A percentile compares a stretch with the other conserved stretches of the same genome.
phyloP scores from a whole-genome alignment of 1,140 invertebrate species.

The Dysdera silvatica region DNA sequence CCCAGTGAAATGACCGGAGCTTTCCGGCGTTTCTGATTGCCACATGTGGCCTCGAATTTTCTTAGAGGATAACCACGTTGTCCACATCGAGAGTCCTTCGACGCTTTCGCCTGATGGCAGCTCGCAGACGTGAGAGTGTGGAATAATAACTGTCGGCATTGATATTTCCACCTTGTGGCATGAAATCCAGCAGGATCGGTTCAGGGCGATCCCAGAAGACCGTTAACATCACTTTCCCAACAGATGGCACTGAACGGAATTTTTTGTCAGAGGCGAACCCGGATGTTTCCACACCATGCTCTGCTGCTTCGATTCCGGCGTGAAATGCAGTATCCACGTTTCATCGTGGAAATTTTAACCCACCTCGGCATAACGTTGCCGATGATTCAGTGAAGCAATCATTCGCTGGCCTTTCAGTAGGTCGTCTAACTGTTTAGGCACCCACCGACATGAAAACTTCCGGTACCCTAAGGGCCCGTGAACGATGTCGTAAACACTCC shows the following conservation, averaged over 20 bases:
- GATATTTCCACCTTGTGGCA: not conserved
- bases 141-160: constrained; percentile 3
- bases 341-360: not conserved
- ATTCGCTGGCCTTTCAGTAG: not conserved
- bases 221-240: not conserved
- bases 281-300: not conserved
- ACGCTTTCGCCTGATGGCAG: not conserved
- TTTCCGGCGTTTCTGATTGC: not conserved
- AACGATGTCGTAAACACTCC: not conserved
- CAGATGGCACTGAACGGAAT: not conserved
- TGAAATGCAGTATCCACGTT: not conserved
- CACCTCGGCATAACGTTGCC: not conserved
- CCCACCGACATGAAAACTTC: not conserved
- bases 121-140: not conserved
- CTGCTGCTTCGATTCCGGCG: not conserved
- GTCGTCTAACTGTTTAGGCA: not conserved
- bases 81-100: not conserved
- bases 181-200: not conserved
- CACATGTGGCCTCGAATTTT: not conserved
- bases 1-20: not conserved
- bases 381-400: constrained; percentile 1
- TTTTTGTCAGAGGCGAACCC: not conserved
- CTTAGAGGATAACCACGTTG: not conserved
- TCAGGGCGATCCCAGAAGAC: not conserved
- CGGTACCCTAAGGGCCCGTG: not conserved